Evolutionary conservation across 2,113 vertebrate genomes (phyloP).

Genomic region (Brevimyrus niger): DNA sequence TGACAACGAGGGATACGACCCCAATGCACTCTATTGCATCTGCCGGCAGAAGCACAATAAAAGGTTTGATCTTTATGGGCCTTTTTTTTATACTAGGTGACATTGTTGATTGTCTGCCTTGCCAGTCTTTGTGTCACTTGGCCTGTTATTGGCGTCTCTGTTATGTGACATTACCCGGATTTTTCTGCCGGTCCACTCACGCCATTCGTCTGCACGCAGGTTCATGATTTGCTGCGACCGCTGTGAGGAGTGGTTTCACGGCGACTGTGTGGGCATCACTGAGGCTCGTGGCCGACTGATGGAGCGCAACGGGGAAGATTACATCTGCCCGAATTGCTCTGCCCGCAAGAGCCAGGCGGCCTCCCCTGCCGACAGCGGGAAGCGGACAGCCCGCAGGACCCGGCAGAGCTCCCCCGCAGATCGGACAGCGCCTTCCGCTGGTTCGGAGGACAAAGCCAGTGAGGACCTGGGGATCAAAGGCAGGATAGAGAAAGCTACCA

Average conservation of each 20-base stretch:
- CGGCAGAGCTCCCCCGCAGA: constrained; percentile 16
- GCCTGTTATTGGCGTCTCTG: neutral
- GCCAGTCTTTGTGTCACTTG: neutral
- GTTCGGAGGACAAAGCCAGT: constrained; percentile 59
- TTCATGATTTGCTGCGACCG: constrained; percentile 99
- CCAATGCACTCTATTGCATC: constrained; percentile 87
- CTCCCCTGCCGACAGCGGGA: constrained; percentile 52
- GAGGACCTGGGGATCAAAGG: constrained; percentile 94
- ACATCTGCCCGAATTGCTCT: constrained; percentile 94
- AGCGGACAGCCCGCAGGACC: constrained; percentile 37
- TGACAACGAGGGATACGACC: constrained; percentile 83
- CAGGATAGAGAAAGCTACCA: constrained; percentile 90
- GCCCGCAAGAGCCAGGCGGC: constrained; percentile 69
- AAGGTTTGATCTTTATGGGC: constrained; percentile 58
- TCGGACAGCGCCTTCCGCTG: constrained; percentile 32
- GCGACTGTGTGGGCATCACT: constrained; percentile 93
- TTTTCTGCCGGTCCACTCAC: neutral
- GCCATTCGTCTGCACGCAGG: constrained; percentile 49
- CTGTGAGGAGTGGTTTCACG: constrained; percentile 98
- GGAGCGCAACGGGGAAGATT: constrained; percentile 93
- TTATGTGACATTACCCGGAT: neutral
- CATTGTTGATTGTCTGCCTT: neutral
- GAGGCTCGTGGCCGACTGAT: constrained; percentile 88
- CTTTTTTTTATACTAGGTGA: neutral
- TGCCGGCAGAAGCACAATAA: constrained; percentile 96